Conservation (phyloP, 2,797 vertebrate genomes). For the Smutsia temminckii region DNA sequence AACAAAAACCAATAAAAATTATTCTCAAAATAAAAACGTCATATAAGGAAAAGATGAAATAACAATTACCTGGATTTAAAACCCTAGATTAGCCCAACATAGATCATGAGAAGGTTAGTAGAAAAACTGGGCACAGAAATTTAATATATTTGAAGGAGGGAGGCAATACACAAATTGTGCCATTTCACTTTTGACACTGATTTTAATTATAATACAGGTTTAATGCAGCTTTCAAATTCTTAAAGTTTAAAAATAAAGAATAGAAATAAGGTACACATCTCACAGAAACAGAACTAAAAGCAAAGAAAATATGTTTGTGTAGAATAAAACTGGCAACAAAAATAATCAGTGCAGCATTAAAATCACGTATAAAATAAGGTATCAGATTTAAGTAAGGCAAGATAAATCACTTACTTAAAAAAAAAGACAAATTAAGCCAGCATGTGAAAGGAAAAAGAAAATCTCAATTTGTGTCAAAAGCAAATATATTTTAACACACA, state of each 20-base stretch:
- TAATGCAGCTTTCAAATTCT: background rate
- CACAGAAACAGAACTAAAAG: background rate
- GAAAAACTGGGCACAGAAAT: background rate
- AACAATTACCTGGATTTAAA: background rate
- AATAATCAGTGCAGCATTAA: background rate
- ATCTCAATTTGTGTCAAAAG: background rate
- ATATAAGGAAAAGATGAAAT: background rate
- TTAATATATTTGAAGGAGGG: background rate
- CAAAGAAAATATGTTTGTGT: background rate
- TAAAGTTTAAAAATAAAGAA: slow-evolving; percentile 4
- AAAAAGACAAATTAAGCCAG: background rate
- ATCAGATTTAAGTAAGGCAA: background rate
- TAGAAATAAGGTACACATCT: background rate
- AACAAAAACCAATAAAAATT: background rate
- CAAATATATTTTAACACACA: background rate
- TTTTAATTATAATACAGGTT: slow-evolving; percentile 14
- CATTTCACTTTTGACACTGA: background rate
- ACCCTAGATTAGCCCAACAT: background rate
- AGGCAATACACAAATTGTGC: background rate
- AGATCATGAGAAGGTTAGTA: background rate
- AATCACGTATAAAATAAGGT: background rate
- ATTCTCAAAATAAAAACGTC: background rate
- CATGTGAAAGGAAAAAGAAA: background rate
- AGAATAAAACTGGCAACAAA: background rate
- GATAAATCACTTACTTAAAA: background rate